phyloP scores from a whole-genome alignment of 2,888 invertebrate genomes.

The Melangyna quadrimaculata region DNA sequence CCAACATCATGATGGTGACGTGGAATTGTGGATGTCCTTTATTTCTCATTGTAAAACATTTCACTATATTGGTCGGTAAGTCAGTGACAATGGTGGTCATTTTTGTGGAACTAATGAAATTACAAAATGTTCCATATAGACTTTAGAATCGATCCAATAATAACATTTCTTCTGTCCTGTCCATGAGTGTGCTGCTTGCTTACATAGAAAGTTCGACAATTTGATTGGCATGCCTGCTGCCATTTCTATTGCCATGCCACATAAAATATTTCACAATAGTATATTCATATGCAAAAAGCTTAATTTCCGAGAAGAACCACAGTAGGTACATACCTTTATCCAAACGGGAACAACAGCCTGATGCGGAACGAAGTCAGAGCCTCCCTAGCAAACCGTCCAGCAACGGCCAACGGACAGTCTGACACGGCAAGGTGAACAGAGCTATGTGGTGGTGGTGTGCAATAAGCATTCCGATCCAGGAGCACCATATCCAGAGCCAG shows the following conservation, averaged over 20 bases:
- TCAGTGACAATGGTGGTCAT: constrained; percentile 19
- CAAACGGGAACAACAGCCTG: background rate
- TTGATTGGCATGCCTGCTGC: constrained; percentile 9
- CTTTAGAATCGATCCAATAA: constrained; percentile 15
- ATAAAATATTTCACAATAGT: constrained; percentile 5
- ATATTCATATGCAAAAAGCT: constrained; percentile 59
- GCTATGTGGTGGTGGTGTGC: background rate
- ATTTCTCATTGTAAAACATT: background rate
- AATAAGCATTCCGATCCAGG: background rate
- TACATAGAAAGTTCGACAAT: background rate
- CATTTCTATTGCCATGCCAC: background rate
- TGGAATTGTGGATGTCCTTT: no score
- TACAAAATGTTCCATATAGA: constrained; percentile 33
- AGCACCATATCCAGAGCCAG: background rate
- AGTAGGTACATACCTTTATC: background rate
- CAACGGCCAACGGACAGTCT: background rate
- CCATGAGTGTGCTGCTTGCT: background rate
- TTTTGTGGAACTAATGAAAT: constrained; percentile 51
- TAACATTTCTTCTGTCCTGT: background rate
- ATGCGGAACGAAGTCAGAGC: background rate
- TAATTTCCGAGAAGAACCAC: constrained; percentile 66
- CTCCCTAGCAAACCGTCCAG: background rate
- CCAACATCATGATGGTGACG: no score
- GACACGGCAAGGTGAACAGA: no score
- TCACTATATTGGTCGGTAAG: background rate